A percentile compares a stretch with the other conserved stretches of the same genome.
Evolutionary conservation across 1,140 invertebrate genomes (phyloP).

Genomic region (Solen grandis): DNA sequence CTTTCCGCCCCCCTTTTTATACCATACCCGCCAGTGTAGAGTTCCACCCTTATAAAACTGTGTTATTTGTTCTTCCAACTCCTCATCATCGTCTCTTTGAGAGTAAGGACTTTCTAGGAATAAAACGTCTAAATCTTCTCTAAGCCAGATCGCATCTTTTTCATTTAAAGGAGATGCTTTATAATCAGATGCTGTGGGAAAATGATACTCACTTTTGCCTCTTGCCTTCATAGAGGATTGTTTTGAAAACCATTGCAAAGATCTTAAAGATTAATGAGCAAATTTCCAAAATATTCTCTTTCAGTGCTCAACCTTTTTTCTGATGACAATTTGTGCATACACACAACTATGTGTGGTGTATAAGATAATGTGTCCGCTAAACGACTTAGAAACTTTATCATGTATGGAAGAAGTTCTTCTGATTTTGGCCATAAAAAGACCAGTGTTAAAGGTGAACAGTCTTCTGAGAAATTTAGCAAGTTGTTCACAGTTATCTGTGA

Average conservation of each 20-base stretch:
- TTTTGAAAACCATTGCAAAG: conserved; percentile 11
- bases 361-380: conserved; percentile 39
- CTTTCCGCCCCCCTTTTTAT: conserved; percentile 46
- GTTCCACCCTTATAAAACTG: conserved; percentile 65
- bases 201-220: background rate
- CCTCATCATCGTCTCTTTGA: conserved; percentile 29
- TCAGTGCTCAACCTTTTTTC: background rate
- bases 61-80: conserved; percentile 56
- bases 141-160: conserved; percentile 59
- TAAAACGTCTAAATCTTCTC: conserved; percentile 64
- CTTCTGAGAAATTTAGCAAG: conserved; percentile 57
- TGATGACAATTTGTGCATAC: conserved; percentile 9
- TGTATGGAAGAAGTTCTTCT: conserved; percentile 24
- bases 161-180: conserved; percentile 28
- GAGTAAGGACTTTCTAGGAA: conserved; percentile 56
- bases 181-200: conserved; percentile 21
- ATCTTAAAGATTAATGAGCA: conserved; percentile 24
- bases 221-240: background rate
- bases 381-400: conserved; percentile 55
- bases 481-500: conserved; percentile 53
- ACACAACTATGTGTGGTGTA: conserved; percentile 50
- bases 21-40: conserved; percentile 63
- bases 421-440: conserved; percentile 59
- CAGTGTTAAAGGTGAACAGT: conserved; percentile 59
- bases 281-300: conserved; percentile 18